Conservation (phyloP, 2,797 vertebrate genomes). For the Xenops minutus region DNA sequence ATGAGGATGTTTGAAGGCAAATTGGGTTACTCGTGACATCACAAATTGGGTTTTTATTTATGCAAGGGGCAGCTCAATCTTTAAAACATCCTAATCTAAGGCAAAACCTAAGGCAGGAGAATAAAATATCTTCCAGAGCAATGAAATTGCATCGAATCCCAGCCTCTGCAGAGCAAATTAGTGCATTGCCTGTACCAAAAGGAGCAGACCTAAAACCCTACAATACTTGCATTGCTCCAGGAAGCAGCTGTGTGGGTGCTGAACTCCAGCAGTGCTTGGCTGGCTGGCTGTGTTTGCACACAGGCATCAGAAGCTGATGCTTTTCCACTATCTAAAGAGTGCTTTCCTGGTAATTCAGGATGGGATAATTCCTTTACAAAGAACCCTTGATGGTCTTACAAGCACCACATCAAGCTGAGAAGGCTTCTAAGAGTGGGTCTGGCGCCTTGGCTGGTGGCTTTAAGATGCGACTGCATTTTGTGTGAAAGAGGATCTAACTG, state of each 20-base stretch:
- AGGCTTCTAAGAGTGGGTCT: background rate
- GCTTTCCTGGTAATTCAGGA: background rate
- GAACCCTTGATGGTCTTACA: background rate
- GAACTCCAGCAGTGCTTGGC: background rate
- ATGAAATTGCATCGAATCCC: background rate
- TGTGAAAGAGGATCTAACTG: background rate
- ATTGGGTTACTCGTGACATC: background rate
- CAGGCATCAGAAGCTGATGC: background rate
- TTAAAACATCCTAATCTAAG: background rate
- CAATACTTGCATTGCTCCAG: fast-evolving
- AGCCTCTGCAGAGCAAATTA: background rate
- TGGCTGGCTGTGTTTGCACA: background rate
- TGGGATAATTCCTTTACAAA: background rate
- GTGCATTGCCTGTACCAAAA: background rate
- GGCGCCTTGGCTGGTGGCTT: background rate
- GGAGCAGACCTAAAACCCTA: background rate
- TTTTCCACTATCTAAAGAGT: background rate
- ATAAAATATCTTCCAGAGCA: background rate
- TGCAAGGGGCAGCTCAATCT: background rate
- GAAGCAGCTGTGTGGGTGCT: background rate
- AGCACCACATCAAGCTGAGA: background rate
- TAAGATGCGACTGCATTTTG: background rate
- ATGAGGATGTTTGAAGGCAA: background rate
- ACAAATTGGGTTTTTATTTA: background rate
- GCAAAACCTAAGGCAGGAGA: background rate